A percentile compares a stretch with the other conserved stretches of the same genome.
phyloP scores from a whole-genome alignment of 2,113 vertebrate species.

The Mixornis gularis region DNA sequence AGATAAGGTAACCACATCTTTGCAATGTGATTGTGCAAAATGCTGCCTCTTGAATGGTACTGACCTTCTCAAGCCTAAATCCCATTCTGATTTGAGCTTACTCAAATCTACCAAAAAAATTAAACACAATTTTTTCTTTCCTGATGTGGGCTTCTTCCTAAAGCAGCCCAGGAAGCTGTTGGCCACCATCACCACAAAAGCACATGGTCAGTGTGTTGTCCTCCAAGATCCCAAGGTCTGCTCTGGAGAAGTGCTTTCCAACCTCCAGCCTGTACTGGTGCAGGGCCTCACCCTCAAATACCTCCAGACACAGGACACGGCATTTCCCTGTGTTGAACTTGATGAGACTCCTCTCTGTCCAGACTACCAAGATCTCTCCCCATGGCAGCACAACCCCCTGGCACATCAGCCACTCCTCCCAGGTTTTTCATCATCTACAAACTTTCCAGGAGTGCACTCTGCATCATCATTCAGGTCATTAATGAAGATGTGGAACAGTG shows the following conservation, averaged over 20 bases:
- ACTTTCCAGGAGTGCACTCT: background rate
- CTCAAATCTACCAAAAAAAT: background rate
- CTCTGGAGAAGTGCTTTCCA: background rate
- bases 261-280: background rate
- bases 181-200: background rate
- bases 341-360: background rate
- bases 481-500: background rate
- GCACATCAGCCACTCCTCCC: background rate
- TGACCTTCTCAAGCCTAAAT: background rate
- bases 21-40: background rate
- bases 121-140: background rate
- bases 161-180: background rate
- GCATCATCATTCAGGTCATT: background rate
- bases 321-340: background rate
- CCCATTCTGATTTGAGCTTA: background rate
- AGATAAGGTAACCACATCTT: background rate
- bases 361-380: background rate
- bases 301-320: background rate
- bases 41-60: background rate
- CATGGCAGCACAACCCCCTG: background rate
- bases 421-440: background rate
- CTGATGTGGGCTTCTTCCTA: background rate
- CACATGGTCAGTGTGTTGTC: background rate
- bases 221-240: background rate
- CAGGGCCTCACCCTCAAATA: background rate